A percentile compares a stretch with the other conserved stretches of the same genome.
Conservation (phyloP, 2,888 invertebrate genomes). For the Cancer borealis region DNA sequence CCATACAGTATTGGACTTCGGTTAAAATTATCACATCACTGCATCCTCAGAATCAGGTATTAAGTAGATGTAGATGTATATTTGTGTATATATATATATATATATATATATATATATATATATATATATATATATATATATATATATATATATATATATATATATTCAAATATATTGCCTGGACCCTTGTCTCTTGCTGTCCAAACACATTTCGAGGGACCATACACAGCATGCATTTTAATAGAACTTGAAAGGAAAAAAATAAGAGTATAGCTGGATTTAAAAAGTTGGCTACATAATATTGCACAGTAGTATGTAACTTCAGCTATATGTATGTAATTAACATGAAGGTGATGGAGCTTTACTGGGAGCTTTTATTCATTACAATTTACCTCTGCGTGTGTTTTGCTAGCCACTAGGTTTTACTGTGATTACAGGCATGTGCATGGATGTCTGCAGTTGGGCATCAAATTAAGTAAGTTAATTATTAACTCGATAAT, state of each 20-base stretch:
- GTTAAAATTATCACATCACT: background rate
- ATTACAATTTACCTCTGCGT: conserved; percentile 18
- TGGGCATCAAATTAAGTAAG: conserved; percentile 3
- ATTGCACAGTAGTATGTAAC: conserved; percentile 31
- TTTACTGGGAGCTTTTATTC: conserved; percentile 10
- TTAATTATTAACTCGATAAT: background rate
- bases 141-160: conserved; percentile 28
- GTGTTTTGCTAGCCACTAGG: conserved; percentile 27
- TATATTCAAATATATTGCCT: background rate
- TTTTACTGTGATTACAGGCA: conserved; percentile 26
- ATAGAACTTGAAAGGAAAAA: background rate
- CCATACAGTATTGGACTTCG: background rate
- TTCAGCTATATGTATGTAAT: background rate
- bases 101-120: too few species aligned
- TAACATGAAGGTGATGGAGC: background rate
- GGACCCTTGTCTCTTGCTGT: background rate
- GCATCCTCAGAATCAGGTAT: background rate
- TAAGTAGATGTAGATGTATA: background rate
- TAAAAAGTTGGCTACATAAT: background rate
- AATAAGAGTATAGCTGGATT: background rate
- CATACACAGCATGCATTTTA: background rate
- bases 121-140: background rate
- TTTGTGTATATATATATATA: background rate
- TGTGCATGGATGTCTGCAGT: conserved; percentile 51
- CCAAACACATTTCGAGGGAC: background rate